phyloP scores from a whole-genome alignment of 2,797 vertebrate species.

The Capromys pilorides region DNA sequence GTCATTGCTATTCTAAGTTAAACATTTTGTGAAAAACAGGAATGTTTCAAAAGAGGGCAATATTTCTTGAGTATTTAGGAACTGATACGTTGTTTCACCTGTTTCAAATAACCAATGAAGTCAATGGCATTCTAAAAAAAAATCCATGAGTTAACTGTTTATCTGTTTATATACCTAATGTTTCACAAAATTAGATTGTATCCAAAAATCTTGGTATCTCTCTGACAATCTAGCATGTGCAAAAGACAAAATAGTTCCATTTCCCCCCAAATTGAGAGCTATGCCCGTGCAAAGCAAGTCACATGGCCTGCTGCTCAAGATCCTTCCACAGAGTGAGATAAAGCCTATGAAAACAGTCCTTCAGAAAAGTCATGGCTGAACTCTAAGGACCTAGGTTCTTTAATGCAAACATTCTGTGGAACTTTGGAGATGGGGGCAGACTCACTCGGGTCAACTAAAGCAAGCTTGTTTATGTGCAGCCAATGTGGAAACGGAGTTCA shows the following conservation, averaged over 20 bases:
- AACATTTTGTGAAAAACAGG: conserved; percentile 57
- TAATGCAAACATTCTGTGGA: conserved; percentile 79
- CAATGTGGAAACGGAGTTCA: conserved; percentile 43
- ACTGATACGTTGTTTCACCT: conserved; percentile 47
- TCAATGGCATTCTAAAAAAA: conserved; percentile 52
- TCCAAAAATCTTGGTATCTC: conserved; percentile 64
- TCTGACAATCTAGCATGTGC: conserved; percentile 54
- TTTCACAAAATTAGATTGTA: conserved; percentile 59
- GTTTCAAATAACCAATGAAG: conserved; percentile 68
- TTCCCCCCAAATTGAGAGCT: conserved; percentile 61
- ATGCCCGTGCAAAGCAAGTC: conserved; percentile 53
- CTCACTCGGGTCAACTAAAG: conserved; percentile 30
- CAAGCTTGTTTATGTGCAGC: conserved; percentile 49
- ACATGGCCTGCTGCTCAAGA: conserved; percentile 56
- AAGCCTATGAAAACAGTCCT: conserved; percentile 73
- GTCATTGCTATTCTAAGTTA: conserved; percentile 60
- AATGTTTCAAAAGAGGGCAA: conserved; percentile 10
- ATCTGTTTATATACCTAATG: conserved; percentile 65
- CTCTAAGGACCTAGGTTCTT: conserved; percentile 72
- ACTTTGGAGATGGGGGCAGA: conserved; percentile 27
- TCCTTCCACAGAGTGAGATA: conserved; percentile 72
- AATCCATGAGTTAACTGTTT: conserved; percentile 56
- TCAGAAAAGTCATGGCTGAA: conserved; percentile 77
- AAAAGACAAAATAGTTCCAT: conserved; percentile 32
- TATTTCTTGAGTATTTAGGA: conserved; percentile 47